Evolutionary conservation across 1,140 invertebrate genomes (phyloP).

Genomic region (Cataglyphis hispanica): DNA sequence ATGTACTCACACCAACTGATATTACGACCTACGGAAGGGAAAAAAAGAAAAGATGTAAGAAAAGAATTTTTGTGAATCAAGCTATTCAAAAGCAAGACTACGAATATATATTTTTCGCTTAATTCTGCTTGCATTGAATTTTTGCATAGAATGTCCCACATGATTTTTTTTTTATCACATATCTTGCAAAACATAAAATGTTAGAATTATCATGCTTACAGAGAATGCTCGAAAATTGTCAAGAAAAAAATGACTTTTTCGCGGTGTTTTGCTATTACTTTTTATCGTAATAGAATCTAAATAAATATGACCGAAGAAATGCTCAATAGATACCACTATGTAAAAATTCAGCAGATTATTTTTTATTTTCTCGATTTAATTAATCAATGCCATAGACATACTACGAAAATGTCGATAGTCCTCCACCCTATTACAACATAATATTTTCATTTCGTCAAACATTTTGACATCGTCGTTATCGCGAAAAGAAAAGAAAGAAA

Average conservation of each 20-base stretch:
- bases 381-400: neutral
- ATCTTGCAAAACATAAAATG: neutral
- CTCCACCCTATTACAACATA: neutral
- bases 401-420: neutral
- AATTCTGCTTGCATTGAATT: neutral
- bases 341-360: neutral
- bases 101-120: neutral
- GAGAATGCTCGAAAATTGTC: neutral
- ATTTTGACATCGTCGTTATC: constrained; percentile 16
- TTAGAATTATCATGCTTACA: neutral
- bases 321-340: neutral
- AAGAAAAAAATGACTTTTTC: neutral
- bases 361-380: constrained; percentile 22
- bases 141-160: neutral
- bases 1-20: constrained; percentile 83
- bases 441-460: constrained; percentile 21
- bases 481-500: neutral
- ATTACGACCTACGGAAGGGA: constrained; percentile 82
- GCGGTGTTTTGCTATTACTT: neutral
- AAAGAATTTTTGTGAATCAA: constrained; percentile 26
- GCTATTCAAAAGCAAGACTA: constrained; percentile 1
- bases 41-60: constrained; percentile 72
- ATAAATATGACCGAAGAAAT: neutral
- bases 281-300: constrained; percentile 10
- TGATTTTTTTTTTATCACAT: neutral